A percentile compares a stretch with the other conserved stretches of the same genome.
phyloP scores from a whole-genome alignment of 1,140 invertebrate species.

The Drepana arcuata region DNA sequence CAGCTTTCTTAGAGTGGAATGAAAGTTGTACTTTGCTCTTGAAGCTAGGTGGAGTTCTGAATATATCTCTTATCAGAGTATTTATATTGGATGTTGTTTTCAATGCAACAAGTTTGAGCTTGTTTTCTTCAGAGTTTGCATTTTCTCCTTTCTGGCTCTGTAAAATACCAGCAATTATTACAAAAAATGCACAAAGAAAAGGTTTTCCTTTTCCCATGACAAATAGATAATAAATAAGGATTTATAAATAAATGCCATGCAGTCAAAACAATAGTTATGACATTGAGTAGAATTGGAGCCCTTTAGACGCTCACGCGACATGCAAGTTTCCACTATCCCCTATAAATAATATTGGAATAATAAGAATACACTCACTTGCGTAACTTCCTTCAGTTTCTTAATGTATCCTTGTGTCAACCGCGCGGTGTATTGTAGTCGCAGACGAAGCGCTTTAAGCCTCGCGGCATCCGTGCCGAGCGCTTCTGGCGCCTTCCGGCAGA shows the following conservation, averaged over 20 bases:
- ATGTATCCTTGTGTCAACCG: conserved; percentile 93
- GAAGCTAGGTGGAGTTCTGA: conserved; percentile 93
- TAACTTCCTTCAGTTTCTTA: conserved; percentile 89
- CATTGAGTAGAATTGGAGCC: not conserved
- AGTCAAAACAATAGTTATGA: no score
- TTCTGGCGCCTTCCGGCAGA: conserved; percentile 86
- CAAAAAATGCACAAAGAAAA: no score
- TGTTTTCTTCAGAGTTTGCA: conserved; percentile 85
- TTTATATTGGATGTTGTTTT: conserved; percentile 96
- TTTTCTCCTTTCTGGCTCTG: conserved; percentile 82
- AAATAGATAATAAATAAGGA: no score
- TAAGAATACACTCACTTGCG: conserved; percentile 67
- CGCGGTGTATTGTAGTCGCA: conserved; percentile 93
- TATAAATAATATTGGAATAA: no score
- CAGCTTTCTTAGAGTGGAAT: conserved; percentile 81
- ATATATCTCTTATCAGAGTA: conserved; percentile 93
- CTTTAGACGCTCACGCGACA: no score
- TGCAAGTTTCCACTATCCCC: no score
- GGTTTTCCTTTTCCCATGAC: no score
- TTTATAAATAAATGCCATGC: no score
- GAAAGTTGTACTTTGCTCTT: conserved; percentile 90
- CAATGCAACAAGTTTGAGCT: conserved; percentile 87
- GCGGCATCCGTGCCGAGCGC: conserved; percentile 82
- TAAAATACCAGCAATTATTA: no score
- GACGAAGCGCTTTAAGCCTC: conserved; percentile 89